phyloP scores from a whole-genome alignment of 1,140 invertebrate species.

The Alviniconcha marisindica region DNA sequence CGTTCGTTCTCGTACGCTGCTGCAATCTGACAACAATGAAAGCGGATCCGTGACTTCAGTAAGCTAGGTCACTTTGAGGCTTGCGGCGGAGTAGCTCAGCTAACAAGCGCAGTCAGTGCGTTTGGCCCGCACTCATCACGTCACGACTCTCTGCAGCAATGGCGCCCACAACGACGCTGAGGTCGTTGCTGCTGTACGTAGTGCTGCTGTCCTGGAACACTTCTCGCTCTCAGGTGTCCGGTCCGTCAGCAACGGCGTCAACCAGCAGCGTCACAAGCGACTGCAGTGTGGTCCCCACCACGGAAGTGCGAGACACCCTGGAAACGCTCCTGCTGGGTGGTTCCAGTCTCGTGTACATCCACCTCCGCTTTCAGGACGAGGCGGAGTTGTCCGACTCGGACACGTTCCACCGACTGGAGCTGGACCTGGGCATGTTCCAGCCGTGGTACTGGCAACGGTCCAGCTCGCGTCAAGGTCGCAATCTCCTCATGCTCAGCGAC shows the following conservation, averaged over 20 bases:
- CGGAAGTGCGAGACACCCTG: neutral
- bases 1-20: too few relatives aligned
- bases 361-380: neutral
- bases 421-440: conserved; percentile 10
- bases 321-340: neutral
- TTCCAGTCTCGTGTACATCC: neutral
- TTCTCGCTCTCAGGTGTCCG: neutral
- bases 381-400: neutral
- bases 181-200: neutral
- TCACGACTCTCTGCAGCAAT: too few relatives aligned
- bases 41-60: too few relatives aligned
- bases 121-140: too few relatives aligned
- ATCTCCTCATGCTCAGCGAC: conserved; percentile 53
- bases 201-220: neutral
- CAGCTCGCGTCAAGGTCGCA: conserved; percentile 46
- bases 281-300: neutral
- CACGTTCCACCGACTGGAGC: neutral
- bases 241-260: neutral
- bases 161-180: too few relatives aligned
- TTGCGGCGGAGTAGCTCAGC: too few relatives aligned
- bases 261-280: too few relatives aligned
- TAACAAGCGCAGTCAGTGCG: too few relatives aligned
- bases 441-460: neutral
- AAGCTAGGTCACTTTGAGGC: too few relatives aligned
- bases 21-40: too few relatives aligned